phyloP scores from a whole-genome alignment of 2,113 vertebrate species.

The Tricholaema leucomelas region DNA sequence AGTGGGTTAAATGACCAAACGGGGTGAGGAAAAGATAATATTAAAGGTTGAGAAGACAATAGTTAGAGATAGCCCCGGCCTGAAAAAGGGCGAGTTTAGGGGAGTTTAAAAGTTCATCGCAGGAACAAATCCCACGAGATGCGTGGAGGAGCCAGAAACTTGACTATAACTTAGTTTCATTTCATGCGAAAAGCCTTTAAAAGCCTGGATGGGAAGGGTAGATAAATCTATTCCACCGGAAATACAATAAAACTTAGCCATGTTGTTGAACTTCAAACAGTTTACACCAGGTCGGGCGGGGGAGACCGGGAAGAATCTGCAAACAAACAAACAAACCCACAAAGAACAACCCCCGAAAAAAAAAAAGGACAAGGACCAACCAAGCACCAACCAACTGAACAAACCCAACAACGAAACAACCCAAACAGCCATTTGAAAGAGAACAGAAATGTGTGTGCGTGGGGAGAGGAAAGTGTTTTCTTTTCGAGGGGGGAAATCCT shows the following conservation, averaged over 20 bases:
- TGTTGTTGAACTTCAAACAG: constrained; percentile 78
- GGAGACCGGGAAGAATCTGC: constrained; percentile 21
- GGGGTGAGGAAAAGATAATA: background rate
- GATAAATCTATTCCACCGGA: constrained; percentile 73
- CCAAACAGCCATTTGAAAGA: background rate
- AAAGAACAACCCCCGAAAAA: background rate
- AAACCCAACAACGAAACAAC: too few relatives aligned
- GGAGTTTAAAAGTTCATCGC: constrained; percentile 37
- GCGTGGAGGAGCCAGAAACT: background rate
- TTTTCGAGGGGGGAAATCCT: too few relatives aligned
- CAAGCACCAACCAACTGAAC: background rate
- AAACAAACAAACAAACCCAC: constrained; percentile 6
- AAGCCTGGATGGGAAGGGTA: constrained; percentile 6
- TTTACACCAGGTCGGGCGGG: constrained; percentile 29
- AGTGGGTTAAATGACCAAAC: background rate
- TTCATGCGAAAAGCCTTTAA: background rate
- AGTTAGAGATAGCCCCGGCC: background rate
- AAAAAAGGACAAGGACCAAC: too few relatives aligned
- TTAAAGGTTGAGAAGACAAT: background rate
- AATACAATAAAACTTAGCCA: constrained; percentile 75
- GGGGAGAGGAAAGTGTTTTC: rapidly evolving
- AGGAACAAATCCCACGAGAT: background rate
- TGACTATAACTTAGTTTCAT: background rate
- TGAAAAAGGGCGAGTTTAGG: background rate
- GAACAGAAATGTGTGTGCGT: too few relatives aligned